These are phyloP conservation scores for Melikaiella ostensackeni DNA, from an alignment of 2,888 invertebrate species.

Conservation along the genomic window DNA sequence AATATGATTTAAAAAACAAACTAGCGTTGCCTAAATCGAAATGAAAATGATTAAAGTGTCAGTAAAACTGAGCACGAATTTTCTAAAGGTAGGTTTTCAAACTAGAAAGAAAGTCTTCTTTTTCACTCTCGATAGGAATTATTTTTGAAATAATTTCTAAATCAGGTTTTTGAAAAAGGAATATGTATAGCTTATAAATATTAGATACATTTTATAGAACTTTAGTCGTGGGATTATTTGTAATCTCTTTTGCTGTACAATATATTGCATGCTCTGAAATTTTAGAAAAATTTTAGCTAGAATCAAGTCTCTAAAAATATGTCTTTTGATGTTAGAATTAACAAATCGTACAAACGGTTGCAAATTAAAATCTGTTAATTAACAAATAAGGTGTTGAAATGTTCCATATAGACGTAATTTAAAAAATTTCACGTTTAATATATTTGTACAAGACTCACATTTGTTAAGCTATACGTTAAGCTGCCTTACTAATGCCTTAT, in stretches of 20 bases:
- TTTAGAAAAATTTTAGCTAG: neutral
- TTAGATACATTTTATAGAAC: constrained; percentile 6
- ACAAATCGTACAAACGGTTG: neutral
- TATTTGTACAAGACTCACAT: neutral
- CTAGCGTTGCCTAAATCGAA: neutral
- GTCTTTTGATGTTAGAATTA: neutral
- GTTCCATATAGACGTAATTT: constrained; percentile 8
- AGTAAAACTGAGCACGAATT: neutral
- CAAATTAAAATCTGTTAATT: neutral
- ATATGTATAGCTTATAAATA: no score
- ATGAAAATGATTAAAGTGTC: neutral
- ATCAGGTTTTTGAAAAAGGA: neutral
- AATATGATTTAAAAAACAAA: neutral
- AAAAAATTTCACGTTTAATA: constrained; percentile 1
- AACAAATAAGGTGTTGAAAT: neutral
- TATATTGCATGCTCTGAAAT: neutral
- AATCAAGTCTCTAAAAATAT: constrained; percentile 10
- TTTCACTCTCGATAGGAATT: neutral
- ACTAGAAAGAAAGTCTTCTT: neutral
- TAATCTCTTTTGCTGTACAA: neutral
- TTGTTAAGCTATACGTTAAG: constrained; percentile 29
- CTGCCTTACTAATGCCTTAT: constrained; percentile 36
- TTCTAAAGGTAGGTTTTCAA: neutral
- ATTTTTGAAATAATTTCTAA: neutral
- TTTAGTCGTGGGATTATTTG: neutral